phyloP scores from a whole-genome alignment of 2,797 vertebrate species.

The Dendrocincla tyrannina region DNA sequence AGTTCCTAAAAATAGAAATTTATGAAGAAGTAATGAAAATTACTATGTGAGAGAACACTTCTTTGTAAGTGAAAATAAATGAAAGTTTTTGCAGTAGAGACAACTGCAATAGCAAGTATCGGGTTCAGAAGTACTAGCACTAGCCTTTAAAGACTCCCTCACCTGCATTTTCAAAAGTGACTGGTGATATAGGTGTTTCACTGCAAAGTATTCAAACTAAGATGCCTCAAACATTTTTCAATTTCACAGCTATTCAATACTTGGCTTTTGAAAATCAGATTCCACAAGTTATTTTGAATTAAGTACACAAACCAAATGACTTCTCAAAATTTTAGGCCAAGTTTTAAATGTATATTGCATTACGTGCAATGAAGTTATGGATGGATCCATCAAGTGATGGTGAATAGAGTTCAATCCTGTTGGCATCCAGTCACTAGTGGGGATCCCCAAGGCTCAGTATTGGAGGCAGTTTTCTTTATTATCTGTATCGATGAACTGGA shows the following conservation, averaged over 20 bases:
- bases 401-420: not conserved
- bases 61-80: not conserved
- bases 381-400: not conserved
- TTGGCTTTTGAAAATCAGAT: not conserved
- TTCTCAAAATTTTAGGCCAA: not conserved
- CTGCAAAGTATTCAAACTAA: not conserved
- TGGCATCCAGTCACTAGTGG: not conserved
- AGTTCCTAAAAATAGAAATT: not conserved
- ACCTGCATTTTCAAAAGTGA: not conserved
- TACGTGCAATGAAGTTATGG: not conserved
- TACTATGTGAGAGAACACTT: not conserved
- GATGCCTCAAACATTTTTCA: not conserved
- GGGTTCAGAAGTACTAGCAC: not conserved
- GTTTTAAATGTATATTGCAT: not conserved
- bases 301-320: not conserved
- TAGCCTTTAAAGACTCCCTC: not conserved
- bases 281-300: not conserved
- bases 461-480: not conserved
- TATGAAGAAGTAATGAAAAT: not conserved
- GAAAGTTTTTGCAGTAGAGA: not conserved
- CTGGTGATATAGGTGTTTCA: not conserved
- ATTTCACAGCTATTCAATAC: not conserved
- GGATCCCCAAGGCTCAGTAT: not conserved
- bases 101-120: not conserved
- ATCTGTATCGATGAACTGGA: not conserved